phyloP scores from a whole-genome alignment of 2,888 invertebrate species.

The Drosophila anceps region DNA sequence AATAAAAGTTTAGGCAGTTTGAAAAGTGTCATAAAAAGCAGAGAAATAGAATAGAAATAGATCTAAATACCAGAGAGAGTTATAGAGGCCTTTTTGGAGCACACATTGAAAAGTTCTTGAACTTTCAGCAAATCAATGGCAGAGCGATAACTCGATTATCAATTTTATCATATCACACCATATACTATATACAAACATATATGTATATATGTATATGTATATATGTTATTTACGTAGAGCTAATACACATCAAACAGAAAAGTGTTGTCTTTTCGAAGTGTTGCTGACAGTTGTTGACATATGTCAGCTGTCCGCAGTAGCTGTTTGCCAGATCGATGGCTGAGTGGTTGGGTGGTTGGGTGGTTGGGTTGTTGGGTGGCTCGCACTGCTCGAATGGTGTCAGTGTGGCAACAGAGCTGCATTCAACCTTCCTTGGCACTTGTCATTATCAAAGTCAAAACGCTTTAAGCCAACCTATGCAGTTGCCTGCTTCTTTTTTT shows the following conservation, averaged over 20 bases:
- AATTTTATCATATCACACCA: conserved; percentile 1
- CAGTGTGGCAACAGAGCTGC: conserved; percentile 47
- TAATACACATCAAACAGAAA: conserved; percentile 12
- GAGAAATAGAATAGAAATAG: too few species aligned
- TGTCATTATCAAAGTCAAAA: conserved; percentile 52
- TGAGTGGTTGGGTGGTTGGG: background rate
- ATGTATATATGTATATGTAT: background rate
- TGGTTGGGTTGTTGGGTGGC: too few species aligned
- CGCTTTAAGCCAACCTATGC: conserved; percentile 32
- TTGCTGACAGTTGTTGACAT: conserved; percentile 26
- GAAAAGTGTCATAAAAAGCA: too few species aligned
- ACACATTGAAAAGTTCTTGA: background rate
- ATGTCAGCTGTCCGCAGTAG: conserved; percentile 25
- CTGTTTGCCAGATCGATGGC: background rate
- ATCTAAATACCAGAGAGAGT: too few species aligned
- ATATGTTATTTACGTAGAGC: background rate
- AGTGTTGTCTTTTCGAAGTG: conserved; percentile 15
- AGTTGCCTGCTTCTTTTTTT: conserved; percentile 9
- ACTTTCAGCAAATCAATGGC: background rate
- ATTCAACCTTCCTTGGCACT: conserved; percentile 28
- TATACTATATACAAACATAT: background rate
- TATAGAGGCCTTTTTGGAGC: too few species aligned
- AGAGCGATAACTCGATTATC: background rate
- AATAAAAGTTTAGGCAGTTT: too few species aligned
- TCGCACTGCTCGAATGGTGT: conserved; percentile 48